These are phyloP conservation scores for Pristionchus mayeri DNA, from an alignment of 2,888 invertebrate genomes.

Conservation along the genomic window DNA sequence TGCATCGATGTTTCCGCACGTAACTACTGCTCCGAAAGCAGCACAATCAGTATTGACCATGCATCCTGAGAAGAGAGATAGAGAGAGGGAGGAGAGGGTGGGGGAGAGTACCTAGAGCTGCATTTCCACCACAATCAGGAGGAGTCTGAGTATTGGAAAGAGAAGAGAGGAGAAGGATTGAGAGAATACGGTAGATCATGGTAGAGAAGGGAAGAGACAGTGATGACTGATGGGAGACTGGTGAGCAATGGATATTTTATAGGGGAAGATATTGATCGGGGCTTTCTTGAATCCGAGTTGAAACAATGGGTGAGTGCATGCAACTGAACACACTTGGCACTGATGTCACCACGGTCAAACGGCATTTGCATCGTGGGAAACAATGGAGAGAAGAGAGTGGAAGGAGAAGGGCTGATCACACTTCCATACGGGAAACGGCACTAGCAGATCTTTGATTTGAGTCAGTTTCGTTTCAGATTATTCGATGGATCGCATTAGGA, in stretches of 20 bases:
- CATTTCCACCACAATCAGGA: slow-evolving; percentile 25
- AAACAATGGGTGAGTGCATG: slow-evolving; percentile 7
- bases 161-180: slow-evolving; percentile 2
- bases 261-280: background rate
- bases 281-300: background rate
- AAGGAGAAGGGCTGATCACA: background rate
- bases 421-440: no score
- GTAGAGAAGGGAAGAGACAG: background rate
- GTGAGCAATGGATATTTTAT: background rate
- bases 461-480: no score
- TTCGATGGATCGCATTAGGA: no score
- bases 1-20: slow-evolving; percentile 10
- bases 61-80: slow-evolving; percentile 1
- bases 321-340: slow-evolving; percentile 13
- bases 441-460: no score
- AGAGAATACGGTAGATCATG: slow-evolving; percentile 9
- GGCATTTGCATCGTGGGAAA: no score
- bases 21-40: background rate
- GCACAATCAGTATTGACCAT: slow-evolving; percentile 21
- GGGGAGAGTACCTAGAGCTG: background rate
- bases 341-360: background rate
- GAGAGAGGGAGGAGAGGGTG: background rate
- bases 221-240: background rate
- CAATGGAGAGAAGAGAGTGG: background rate
- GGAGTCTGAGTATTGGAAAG: background rate